These are phyloP conservation scores for Polydrusus cervinus DNA, from an alignment of 2,888 invertebrate species.

Conservation along the genomic window DNA sequence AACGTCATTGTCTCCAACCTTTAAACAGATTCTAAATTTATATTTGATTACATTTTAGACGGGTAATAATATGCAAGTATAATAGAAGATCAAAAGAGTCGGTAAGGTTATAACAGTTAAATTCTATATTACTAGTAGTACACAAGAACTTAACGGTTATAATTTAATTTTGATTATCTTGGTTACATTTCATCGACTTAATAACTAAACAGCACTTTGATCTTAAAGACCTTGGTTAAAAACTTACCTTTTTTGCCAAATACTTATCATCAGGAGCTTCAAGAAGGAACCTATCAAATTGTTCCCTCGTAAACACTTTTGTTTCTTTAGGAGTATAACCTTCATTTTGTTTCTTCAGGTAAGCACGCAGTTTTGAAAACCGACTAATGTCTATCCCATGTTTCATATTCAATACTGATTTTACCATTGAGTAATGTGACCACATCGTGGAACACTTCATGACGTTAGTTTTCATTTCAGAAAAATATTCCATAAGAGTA, in stretches of 20 bases:
- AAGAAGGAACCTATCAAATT: slow-evolving; percentile 46
- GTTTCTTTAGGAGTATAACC: slow-evolving; percentile 52
- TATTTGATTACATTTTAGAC: too few species aligned
- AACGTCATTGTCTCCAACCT: too few species aligned
- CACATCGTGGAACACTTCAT: slow-evolving; percentile 41
- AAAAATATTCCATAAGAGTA: slow-evolving; percentile 56
- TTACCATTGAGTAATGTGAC: slow-evolving; percentile 35
- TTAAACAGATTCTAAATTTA: too few species aligned
- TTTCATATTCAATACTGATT: slow-evolving; percentile 26
- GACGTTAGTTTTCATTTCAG: neutral
- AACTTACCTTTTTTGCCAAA: slow-evolving; percentile 50
- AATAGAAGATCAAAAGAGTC: too few species aligned
- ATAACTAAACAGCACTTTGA: too few species aligned
- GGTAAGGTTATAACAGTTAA: too few species aligned
- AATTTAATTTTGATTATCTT: too few species aligned
- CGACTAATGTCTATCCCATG: slow-evolving; percentile 37
- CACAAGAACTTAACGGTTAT: too few species aligned
- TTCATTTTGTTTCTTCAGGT: slow-evolving; percentile 45
- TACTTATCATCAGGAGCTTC: slow-evolving; percentile 51
- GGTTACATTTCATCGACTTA: neutral
- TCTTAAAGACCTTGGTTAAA: neutral
- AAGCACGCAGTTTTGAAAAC: slow-evolving; percentile 35
- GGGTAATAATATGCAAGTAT: too few species aligned
- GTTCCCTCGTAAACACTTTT: slow-evolving; percentile 43
- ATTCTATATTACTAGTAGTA: too few species aligned